A percentile compares a stretch with the other conserved stretches of the same genome.
Conservation (phyloP, 2,888 invertebrate genomes). For the Rotaria sp. region DNA sequence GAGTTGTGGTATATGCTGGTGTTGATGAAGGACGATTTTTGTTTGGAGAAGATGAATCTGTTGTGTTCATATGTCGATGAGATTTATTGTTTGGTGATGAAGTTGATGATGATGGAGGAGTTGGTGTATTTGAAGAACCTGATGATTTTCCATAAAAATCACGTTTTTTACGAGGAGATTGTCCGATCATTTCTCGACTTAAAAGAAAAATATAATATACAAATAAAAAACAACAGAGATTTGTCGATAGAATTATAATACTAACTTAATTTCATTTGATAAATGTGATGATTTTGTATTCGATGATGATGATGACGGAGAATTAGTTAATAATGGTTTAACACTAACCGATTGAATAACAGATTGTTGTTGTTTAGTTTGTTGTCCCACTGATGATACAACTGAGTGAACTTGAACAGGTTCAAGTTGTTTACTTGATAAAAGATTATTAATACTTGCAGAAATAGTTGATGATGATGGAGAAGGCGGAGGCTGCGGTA, state of each 20-base stretch:
- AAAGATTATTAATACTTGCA: not conserved
- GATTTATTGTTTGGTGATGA: not conserved
- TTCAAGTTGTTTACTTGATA: conserved; percentile 1
- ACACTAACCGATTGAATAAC: not conserved
- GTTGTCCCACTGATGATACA: not conserved
- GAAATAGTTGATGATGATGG: not conserved
- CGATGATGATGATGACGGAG: not conserved
- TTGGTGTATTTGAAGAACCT: not conserved
- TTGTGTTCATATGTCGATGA: not conserved
- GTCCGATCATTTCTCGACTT: too few species aligned
- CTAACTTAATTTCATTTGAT: not conserved
- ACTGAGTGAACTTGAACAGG: conserved; percentile 26
- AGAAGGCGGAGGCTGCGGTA: too few species aligned
- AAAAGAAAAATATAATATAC: not conserved
- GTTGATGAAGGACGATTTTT: not conserved
- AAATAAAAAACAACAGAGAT: too few species aligned
- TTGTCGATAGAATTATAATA: too few species aligned
- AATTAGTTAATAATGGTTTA: not conserved
- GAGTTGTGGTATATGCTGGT: not conserved
- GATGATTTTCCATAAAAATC: conserved; percentile 21
- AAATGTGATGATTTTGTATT: not conserved
- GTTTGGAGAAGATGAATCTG: not conserved
- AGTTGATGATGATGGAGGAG: not conserved
- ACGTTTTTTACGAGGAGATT: not conserved
- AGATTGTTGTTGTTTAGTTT: not conserved